These are phyloP conservation scores for Phytoseiulus persimilis DNA, from an alignment of 2,888 invertebrate species.

Conservation along the genomic window DNA sequence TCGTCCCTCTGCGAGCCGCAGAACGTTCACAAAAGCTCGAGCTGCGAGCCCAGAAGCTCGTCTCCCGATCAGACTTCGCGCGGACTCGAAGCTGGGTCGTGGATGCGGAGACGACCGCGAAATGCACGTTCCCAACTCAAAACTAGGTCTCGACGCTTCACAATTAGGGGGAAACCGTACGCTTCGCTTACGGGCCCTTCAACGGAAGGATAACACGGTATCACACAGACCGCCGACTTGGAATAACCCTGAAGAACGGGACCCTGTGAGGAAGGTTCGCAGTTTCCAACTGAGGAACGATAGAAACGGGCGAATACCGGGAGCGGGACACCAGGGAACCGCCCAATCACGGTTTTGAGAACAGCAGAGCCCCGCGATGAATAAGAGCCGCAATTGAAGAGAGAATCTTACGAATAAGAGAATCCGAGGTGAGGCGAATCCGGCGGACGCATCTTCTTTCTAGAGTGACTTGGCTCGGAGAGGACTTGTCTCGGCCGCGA, in stretches of 20 bases:
- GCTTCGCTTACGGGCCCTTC: too few relatives aligned
- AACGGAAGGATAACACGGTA: too few relatives aligned
- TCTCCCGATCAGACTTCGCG: not conserved
- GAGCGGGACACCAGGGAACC: not conserved
- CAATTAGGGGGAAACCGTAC: too few relatives aligned
- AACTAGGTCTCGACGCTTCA: too few relatives aligned
- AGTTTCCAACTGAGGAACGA: not conserved
- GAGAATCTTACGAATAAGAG: not conserved
- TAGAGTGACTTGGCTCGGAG: not conserved
- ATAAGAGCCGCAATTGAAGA: not conserved
- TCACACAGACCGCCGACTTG: too few relatives aligned
- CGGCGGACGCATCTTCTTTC: not conserved
- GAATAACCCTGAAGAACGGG: too few relatives aligned
- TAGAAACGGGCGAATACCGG: not conserved
- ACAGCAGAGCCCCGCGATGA: not conserved
- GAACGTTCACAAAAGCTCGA: not conserved
- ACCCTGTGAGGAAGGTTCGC: too few relatives aligned
- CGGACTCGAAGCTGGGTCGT: not conserved
- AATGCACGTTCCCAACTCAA: too few relatives aligned
- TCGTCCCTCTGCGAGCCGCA: not conserved
- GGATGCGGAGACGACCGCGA: too few relatives aligned
- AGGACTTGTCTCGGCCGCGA: not conserved
- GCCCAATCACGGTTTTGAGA: not conserved
- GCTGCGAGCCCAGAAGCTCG: not conserved
- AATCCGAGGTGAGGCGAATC: too few relatives aligned